A percentile compares a stretch with the other conserved stretches of the same genome.
These are phyloP conservation scores for Timema podura DNA, from an alignment of 2,888 invertebrate genomes.

Conservation along the genomic window DNA sequence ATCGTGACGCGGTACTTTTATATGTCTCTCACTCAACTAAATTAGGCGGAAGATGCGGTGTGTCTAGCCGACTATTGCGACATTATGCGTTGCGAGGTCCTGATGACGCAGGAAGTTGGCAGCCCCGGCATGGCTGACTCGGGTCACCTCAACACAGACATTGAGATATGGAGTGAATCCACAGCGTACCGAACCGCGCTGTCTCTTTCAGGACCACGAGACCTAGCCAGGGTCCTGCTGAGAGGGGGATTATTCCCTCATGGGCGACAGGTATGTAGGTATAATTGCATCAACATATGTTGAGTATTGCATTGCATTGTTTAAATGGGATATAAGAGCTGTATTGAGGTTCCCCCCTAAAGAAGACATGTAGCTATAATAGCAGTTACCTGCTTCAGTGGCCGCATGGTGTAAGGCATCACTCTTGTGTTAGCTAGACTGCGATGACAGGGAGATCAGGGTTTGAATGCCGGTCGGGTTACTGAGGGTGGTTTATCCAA, in stretches of 20 bases:
- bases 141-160: slow-evolving; percentile 61
- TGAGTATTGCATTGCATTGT: no score
- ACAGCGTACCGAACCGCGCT: slow-evolving; percentile 64
- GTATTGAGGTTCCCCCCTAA: not conserved
- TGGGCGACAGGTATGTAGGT: slow-evolving; percentile 2
- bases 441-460: no score
- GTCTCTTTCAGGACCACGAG: slow-evolving; percentile 47
- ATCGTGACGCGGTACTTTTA: no score
- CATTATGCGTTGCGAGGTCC: slow-evolving; percentile 90
- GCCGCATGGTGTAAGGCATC: no score
- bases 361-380: no score
- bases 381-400: no score
- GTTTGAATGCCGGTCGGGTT: no score
- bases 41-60: slow-evolving; percentile 83
- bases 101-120: slow-evolving; percentile 61
- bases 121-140: slow-evolving; percentile 45
- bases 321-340: no score
- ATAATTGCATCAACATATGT: no score
- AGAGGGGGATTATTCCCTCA: slow-evolving; percentile 25
- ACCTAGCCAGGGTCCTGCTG: slow-evolving; percentile 48
- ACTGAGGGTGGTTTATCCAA: no score
- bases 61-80: slow-evolving; percentile 94
- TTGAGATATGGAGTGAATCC: slow-evolving; percentile 79
- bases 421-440: no score
- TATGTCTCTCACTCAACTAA: no score